Evolutionary conservation across 1,140 invertebrate genomes (phyloP).

Genomic region (Listronotus oregonensis): DNA sequence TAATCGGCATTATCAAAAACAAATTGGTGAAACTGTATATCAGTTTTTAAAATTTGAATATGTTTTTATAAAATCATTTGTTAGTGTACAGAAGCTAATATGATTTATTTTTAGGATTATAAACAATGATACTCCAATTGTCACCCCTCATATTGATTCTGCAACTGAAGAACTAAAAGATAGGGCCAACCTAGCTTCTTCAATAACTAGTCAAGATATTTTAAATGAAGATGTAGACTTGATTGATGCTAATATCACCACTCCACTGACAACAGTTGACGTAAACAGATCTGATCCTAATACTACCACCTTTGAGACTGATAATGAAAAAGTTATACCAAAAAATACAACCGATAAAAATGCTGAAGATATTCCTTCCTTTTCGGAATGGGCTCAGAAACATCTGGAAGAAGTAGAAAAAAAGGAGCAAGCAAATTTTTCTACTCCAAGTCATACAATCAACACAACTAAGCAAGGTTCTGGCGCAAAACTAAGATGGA

Average conservation of each 20-base stretch:
- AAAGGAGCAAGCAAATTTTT: constrained; percentile 62
- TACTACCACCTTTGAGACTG: constrained; percentile 15
- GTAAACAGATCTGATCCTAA: constrained; percentile 22
- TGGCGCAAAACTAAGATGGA: constrained; percentile 72
- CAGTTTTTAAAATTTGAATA: no score
- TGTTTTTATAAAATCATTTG: no score
- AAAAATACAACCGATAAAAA: constrained; percentile 43
- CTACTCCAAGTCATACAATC: constrained; percentile 55
- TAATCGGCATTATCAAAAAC: no score
- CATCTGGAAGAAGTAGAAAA: constrained; percentile 87
- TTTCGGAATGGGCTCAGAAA: constrained; percentile 93
- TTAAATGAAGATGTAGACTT: constrained; percentile 20
- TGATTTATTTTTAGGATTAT: constrained; percentile 32
- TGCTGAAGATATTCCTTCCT: constrained; percentile 82
- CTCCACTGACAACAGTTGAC: constrained; percentile 46
- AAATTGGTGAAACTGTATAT: no score
- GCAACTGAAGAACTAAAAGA: constrained; percentile 64
- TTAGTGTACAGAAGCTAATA: no score
- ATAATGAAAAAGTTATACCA: constrained; percentile 26
- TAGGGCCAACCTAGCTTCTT: constrained; percentile 39
- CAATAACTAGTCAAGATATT: constrained; percentile 23
- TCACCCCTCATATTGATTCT: constrained; percentile 67
- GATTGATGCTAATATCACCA: constrained; percentile 42
- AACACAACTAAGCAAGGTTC: constrained; percentile 60
- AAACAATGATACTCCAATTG: constrained; percentile 56